phyloP scores from a whole-genome alignment of 2,797 vertebrate genomes.

The Rhynchonycteris naso region DNA sequence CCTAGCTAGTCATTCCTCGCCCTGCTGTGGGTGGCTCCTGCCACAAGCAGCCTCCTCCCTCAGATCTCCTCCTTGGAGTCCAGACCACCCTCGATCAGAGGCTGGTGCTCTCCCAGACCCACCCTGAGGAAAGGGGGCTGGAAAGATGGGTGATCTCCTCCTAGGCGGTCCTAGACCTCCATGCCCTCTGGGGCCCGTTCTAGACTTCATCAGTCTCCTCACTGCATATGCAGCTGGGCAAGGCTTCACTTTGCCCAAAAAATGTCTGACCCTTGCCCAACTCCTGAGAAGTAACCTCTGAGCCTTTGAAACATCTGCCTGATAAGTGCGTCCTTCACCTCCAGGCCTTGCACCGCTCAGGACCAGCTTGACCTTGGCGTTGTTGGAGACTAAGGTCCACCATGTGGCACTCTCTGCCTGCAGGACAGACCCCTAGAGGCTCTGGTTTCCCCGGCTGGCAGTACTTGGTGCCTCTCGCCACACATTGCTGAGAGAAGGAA shows the following conservation, averaged over 20 bases:
- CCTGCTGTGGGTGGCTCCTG: rapidly evolving
- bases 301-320: background rate
- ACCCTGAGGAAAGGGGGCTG: background rate
- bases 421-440: too few relatives aligned
- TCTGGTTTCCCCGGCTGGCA: background rate
- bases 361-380: background rate
- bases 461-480: background rate
- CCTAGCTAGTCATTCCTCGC: rapidly evolving
- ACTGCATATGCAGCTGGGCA: background rate
- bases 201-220: background rate
- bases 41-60: background rate
- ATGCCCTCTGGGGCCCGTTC: background rate
- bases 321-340: background rate
- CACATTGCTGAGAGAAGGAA: background rate
- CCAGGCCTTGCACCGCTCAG: background rate
- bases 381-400: background rate
- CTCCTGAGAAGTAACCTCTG: background rate
- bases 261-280: background rate
- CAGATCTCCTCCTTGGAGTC: background rate
- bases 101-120: background rate
- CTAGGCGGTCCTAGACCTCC: background rate
- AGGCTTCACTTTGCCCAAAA: background rate
- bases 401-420: rapidly evolving
- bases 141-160: background rate
- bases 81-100: background rate